Conservation (phyloP, 1,140 invertebrate species). For the Hyposmocoma kahamanoa region DNA sequence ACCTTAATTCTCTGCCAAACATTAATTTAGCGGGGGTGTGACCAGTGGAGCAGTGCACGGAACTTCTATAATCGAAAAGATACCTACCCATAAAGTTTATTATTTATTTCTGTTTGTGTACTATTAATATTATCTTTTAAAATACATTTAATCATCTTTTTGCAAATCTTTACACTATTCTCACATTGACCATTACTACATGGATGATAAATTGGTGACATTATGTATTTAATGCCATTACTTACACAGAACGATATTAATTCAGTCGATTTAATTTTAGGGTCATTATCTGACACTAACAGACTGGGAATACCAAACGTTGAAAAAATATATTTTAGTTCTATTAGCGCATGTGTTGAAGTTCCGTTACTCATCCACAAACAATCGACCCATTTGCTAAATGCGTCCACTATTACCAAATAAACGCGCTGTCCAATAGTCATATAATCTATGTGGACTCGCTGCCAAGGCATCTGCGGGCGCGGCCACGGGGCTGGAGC, state of each 20-base stretch:
- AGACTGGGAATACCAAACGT: conserved; percentile 11
- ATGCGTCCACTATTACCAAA: conserved; percentile 12
- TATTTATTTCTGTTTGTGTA: not conserved
- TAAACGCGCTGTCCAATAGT: conserved; percentile 11
- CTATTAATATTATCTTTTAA: not conserved
- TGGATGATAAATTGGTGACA: conserved; percentile 26
- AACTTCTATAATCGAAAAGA: conserved; percentile 25
- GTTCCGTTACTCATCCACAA: conserved; percentile 6
- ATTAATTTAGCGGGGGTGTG: conserved; percentile 18
- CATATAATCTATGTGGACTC: conserved; percentile 30
- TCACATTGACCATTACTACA: conserved; percentile 25
- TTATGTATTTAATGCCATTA: conserved; percentile 21
- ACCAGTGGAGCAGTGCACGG: conserved; percentile 21
- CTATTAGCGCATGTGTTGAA: conserved; percentile 10
- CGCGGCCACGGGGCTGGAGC: conserved; percentile 20
- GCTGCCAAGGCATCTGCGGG: conserved; percentile 14
- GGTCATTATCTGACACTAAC: conserved; percentile 15
- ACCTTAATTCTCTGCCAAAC: conserved; percentile 16
- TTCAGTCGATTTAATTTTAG: conserved; percentile 13
- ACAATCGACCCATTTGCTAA: conserved; percentile 16
- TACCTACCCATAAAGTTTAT: conserved; percentile 18
- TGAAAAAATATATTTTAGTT: conserved; percentile 15
- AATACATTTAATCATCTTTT: conserved; percentile 20
- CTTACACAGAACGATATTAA: conserved; percentile 15
- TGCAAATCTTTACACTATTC: conserved; percentile 19